Conservation (phyloP, 2,113 vertebrate genomes). For the Oryzias curvinotus region DNA sequence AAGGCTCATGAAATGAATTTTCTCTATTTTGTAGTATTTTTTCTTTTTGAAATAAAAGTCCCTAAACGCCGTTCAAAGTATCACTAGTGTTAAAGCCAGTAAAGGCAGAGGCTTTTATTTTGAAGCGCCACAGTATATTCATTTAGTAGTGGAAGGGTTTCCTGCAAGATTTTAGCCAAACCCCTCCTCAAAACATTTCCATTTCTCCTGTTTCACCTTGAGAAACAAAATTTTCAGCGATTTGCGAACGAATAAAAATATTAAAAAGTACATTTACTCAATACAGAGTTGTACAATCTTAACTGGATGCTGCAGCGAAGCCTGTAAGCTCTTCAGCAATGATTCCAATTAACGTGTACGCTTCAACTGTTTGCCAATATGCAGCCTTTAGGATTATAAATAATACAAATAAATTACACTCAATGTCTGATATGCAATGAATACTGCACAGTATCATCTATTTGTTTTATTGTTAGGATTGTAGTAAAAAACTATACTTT, state of each 20-base stretch:
- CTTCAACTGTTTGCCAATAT: conserved; percentile 1
- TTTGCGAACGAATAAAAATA: neutral
- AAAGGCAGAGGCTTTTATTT: neutral
- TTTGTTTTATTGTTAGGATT: conserved; percentile 29
- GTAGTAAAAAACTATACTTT: conserved; percentile 67
- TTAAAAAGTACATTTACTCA: conserved; percentile 4
- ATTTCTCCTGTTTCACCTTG: neutral
- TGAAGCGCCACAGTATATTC: neutral
- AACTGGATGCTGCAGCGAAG: conserved; percentile 18
- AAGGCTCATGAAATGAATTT: conserved; percentile 42
- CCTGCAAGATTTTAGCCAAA: too few relatives aligned
- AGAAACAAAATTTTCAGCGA: neutral
- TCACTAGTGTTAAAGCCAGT: neutral
- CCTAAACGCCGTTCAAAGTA: neutral
- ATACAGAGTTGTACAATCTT: conserved; percentile 19
- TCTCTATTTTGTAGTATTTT: conserved; percentile 28
- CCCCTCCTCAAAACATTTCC: too few relatives aligned
- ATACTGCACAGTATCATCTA: conserved; percentile 24
- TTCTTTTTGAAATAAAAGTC: conserved; percentile 11
- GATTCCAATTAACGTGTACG: conserved; percentile 1
- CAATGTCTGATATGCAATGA: conserved; percentile 17
- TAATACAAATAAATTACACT: conserved; percentile 19
- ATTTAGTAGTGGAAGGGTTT: too few relatives aligned
- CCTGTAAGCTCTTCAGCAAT: neutral
- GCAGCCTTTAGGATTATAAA: conserved; percentile 4